Base-by-base conservation (phyloP, 2,113 vertebrate species). In the Eretmochelys imbricata region DNA sequence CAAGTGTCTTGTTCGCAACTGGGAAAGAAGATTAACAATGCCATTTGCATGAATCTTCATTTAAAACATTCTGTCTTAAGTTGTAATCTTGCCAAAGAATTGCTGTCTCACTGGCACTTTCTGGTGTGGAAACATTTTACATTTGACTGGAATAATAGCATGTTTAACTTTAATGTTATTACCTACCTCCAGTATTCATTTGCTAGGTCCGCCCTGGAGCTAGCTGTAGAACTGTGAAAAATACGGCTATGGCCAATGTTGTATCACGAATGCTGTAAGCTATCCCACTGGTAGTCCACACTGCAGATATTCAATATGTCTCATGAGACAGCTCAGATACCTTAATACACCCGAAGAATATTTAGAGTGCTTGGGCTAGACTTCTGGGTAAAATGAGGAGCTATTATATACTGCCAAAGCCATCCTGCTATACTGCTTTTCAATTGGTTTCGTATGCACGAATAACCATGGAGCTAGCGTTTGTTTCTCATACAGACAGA, bases 81-180 rank as follows among this genome's bases (percentile, higher is more conserved):
- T 17, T 92, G 42, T 51, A 95, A 84, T 49, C 75, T 51, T 85
- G 65, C 91, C 94, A 94, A 95, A 93, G 89, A 94, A 91, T 92
- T 95, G 35, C 82, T 96, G 94, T 88, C 87, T 95, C 89, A 94
- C 65, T 91, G 94, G 85, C 89, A 91, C 87, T 84, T 93, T 42
- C 38, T 88, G 84, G 91, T 87, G 94, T 79, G 57, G 89, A 94
- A 97, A 89, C 53, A 94, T 88, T 97, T 97, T 91, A 95, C 89
- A 94, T 94, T 94, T 92, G 93, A 31, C 50, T 94, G 88, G 91
- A 97, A 94, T 89, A 91, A 96, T 69, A 95, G 57, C 1, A 1
- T 51, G 78, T 86, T 94, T 95, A 93, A 91, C 93, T 97, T 97
- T 65, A 91, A 96, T 96, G 87, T 94, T 89, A 93, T 81, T 94